Evolutionary conservation across 1,140 invertebrate genomes (phyloP).

Genomic region (Choristoneura fumiferana): DNA sequence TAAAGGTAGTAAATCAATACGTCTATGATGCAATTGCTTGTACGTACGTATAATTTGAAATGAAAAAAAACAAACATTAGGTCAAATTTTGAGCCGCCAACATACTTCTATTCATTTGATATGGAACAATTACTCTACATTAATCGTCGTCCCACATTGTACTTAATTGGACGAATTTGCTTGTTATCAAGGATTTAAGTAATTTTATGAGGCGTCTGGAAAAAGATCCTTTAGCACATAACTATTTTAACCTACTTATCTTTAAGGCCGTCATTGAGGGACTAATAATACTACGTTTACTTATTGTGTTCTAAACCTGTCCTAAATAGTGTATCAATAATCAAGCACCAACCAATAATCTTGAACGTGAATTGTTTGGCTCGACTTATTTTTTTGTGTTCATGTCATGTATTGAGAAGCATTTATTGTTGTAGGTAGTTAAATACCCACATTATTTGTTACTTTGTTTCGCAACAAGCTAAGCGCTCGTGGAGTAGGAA

Average conservation of each 20-base stretch:
- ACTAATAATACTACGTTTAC: too few species aligned
- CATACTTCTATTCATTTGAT: not conserved
- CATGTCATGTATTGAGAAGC: too few species aligned
- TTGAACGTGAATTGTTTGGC: too few species aligned
- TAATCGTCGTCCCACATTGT: conserved; percentile 1
- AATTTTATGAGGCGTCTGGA: too few species aligned
- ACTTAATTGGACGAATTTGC: not conserved
- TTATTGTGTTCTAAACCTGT: too few species aligned
- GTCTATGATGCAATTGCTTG: not conserved
- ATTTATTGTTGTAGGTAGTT: too few species aligned
- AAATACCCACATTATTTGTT: not conserved
- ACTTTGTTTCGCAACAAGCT: conserved; percentile 10
- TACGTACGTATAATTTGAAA: not conserved
- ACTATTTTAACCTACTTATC: too few species aligned
- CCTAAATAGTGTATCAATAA: too few species aligned
- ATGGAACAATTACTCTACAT: not conserved
- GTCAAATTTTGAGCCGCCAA: not conserved
- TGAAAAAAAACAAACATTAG: not conserved
- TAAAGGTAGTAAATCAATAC: not conserved
- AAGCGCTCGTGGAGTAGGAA: conserved; percentile 7
- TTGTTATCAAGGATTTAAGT: conserved; percentile 7
- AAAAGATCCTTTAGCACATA: too few species aligned
- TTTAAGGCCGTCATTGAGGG: too few species aligned
- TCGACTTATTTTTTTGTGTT: too few species aligned
- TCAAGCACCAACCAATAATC: too few species aligned